phyloP scores from a whole-genome alignment of 2,113 vertebrate genomes.

The Sinocyclocheilus rhinocerous region DNA sequence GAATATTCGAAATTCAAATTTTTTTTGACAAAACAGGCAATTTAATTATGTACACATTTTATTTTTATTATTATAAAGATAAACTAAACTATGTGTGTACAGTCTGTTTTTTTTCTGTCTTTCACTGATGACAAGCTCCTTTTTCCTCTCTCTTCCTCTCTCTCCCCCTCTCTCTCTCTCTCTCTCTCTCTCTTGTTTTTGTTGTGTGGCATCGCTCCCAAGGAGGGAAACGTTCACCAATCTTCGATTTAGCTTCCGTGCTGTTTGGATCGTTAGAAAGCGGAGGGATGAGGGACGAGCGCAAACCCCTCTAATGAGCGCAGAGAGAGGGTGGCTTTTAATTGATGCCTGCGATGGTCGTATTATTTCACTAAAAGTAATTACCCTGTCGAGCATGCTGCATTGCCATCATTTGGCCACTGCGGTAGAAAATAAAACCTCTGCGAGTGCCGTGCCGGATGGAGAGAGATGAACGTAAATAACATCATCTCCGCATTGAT shows the following conservation, averaged over 20 bases:
- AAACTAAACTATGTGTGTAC: background rate
- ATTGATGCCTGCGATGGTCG: conserved; percentile 75
- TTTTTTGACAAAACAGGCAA: background rate
- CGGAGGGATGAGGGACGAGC: conserved; percentile 71
- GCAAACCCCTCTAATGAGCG: conserved; percentile 72
- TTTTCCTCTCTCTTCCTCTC: background rate
- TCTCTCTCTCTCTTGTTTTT: too few relatives aligned
- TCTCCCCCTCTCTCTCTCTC: too few relatives aligned
- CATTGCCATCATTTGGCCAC: conserved; percentile 70
- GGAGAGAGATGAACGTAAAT: conserved; percentile 70
- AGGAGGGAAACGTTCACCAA: conserved; percentile 63
- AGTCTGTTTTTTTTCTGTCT: background rate
- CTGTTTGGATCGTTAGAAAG: conserved; percentile 73
- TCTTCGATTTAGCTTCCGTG: conserved; percentile 67
- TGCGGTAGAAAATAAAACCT: conserved; percentile 64
- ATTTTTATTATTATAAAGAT: background rate
- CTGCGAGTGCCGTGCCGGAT: conserved; percentile 62
- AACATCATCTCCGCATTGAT: too few relatives aligned
- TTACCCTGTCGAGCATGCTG: conserved; percentile 74
- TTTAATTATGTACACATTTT: background rate
- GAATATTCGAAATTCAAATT: too few relatives aligned
- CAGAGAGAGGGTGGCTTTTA: conserved; percentile 70
- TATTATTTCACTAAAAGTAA: conserved; percentile 81
- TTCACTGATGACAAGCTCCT: background rate
- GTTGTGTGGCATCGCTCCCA: conserved; percentile 60